Evolutionary conservation across 2,888 invertebrate genomes (phyloP).

Genomic region (Oxytorus armatus): DNA sequence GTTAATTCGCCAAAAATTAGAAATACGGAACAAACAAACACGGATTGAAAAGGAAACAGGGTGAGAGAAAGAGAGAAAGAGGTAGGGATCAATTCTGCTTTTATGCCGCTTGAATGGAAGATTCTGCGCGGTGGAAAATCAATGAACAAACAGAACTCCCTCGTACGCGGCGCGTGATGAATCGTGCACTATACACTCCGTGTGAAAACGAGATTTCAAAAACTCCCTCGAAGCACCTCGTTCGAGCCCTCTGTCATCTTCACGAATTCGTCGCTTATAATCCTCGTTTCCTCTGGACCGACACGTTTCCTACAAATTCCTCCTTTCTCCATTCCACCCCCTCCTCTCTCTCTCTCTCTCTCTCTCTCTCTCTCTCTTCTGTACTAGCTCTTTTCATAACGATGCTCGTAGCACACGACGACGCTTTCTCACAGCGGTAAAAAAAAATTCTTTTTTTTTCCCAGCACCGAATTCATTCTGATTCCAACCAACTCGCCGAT

Average conservation of each 20-base stretch:
- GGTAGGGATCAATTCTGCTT: neutral
- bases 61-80: neutral
- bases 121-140: neutral
- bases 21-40: too few species aligned
- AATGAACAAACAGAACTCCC: too few species aligned
- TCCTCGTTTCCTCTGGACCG: conserved; percentile 65
- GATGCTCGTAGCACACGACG: conserved; percentile 7
- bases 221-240: conserved; percentile 36
- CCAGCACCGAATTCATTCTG: too few species aligned
- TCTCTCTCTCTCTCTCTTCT: conserved; percentile 65
- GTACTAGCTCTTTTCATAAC: conserved; percentile 18
- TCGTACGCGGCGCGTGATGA: conserved; percentile 25
- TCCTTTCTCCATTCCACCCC: conserved; percentile 71
- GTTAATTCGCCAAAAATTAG: too few species aligned
- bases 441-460: neutral
- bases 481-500: too few species aligned
- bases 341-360: conserved; percentile 63
- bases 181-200: conserved; percentile 35
- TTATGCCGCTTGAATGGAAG: conserved; percentile 6
- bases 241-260: conserved; percentile 19
- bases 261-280: conserved; percentile 57
- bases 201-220: conserved; percentile 37
- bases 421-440: too few species aligned
- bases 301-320: conserved; percentile 68
- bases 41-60: too few species aligned